Evolutionary conservation across 2,113 vertebrate genomes (phyloP), one percentile per base, ranked within the genome.

Genomic region (Coreoperca whiteheadi): DNA sequence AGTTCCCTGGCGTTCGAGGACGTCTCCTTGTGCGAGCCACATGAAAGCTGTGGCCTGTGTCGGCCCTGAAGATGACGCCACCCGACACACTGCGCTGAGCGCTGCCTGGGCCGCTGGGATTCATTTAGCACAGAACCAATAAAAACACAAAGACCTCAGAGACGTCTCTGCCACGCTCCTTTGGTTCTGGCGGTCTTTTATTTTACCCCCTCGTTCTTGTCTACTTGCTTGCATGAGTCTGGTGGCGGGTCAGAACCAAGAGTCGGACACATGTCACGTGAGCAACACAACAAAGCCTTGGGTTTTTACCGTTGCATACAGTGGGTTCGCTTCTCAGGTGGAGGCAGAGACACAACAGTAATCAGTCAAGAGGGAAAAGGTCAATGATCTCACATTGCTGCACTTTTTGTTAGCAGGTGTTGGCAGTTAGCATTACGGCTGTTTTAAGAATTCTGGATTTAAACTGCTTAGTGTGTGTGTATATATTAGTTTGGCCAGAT

Each of bases 201-300:
- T 60, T 72, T 67, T 41, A 60, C 2, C 20, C 37, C 32, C 9
- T 59, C 16, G 18, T 32, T 73, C 48, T 48, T 81, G 79, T 32
- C 61, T 83, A 78, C 79, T 82, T 73, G 65, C 61, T 57, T 56
- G 51, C 70, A 82, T 77, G 65, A 64, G 74, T 65, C 20, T 74
- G 51, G 79, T 37, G 68, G 46, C 59, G 43, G n/a, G 41, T 66
- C 50, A 57, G 63, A 25, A 28, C 53, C 0, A 0, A 37, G 20
- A 10, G 5, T 8, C 28, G 51, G 14, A n/a, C n/a, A 4, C 25
- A 7, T 8, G 48, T 16, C 4, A 18, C 66, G 11, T n/a, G n/a
- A 46, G 23, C 30, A 8, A 16, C 25, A 59, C 4, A 28, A 57
- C 3, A 30, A 63, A 23, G 34, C 10, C 67, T 53, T 37, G 23